phyloP scores from a whole-genome alignment of 2,113 vertebrate species.

The Vulpes ferrilata region DNA sequence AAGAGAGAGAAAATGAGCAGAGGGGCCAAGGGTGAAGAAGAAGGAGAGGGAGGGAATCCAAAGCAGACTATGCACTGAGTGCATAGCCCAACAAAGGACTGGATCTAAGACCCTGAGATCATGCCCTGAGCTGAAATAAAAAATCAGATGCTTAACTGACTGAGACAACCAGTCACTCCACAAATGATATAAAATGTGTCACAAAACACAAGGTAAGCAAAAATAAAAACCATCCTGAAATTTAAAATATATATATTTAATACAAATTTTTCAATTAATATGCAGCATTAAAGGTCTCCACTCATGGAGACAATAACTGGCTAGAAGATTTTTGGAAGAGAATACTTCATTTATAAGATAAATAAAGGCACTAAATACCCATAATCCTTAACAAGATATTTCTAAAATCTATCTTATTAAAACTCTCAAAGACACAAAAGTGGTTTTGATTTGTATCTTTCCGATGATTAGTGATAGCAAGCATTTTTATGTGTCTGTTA shows the following conservation, averaged over 20 bases:
- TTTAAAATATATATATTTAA: neutral
- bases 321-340: neutral
- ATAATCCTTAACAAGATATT: neutral
- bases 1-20: neutral
- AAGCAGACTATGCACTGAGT: neutral
- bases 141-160: neutral
- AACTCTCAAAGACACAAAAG: neutral
- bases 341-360: neutral
- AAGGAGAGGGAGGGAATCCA: neutral
- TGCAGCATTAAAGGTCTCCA: neutral
- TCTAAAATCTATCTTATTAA: neutral
- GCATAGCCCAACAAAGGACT: neutral
- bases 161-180: neutral
- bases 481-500: neutral
- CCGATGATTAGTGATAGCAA: neutral
- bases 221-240: neutral
- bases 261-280: neutral
- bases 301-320: neutral
- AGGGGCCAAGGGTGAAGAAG: neutral
- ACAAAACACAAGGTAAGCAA: neutral
- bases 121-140: neutral
- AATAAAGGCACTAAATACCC: neutral
- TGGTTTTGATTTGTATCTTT: neutral
- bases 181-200: neutral
- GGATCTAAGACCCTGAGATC: neutral